Base-by-base conservation (phyloP, 92 coral and sea anemone genomes). In the Ricordea florida region DNA sequence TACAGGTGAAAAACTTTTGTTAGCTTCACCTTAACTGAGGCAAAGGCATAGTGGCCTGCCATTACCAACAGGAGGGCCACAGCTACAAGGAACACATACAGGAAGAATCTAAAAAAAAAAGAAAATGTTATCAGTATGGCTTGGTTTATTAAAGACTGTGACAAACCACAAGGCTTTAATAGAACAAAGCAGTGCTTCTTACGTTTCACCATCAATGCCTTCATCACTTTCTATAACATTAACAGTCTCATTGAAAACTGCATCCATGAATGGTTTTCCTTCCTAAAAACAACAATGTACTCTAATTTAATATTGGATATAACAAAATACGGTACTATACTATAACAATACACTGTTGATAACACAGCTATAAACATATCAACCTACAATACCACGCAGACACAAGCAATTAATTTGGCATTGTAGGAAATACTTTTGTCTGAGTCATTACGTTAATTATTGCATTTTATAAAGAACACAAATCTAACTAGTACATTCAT, bases 181-280 rank as follows among this genome's bases (percentile, higher is more conserved):
- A 40, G 1, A 35, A 18, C 22, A 9, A 28, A 25, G 45, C 44
- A 51, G 20, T 55, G 3, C 6, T 4, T 15, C 97, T 80, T 87
- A 93, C 94, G 99, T 92, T 81, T 96, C 99, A 33, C 99, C 99
- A 72, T 96, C 99, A 78, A 96, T 87, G 67, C 96, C 97, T 86
- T 89, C 97, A n/a, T 96, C 96, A 58, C 86, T 90, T 67, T 96
- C 99, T 49, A 48, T 85, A 84, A 96, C 74, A 29, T 82, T 94
- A 40, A 96, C 89, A 9, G 99, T 96, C 63, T 96, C 99, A 45
- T 96, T 96, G 74, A 96, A 96, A 13, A 96, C 99, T 1, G 99
- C 89, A 81, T 96, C 99, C 76, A 91, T 82, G 51, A 79, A 96
- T 3, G 87, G 89, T 62, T 96, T 96, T 49, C 97, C 97, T 69